phyloP scores from a whole-genome alignment of 2,797 vertebrate genomes.

The Phrynocephalus guinanensis region DNA sequence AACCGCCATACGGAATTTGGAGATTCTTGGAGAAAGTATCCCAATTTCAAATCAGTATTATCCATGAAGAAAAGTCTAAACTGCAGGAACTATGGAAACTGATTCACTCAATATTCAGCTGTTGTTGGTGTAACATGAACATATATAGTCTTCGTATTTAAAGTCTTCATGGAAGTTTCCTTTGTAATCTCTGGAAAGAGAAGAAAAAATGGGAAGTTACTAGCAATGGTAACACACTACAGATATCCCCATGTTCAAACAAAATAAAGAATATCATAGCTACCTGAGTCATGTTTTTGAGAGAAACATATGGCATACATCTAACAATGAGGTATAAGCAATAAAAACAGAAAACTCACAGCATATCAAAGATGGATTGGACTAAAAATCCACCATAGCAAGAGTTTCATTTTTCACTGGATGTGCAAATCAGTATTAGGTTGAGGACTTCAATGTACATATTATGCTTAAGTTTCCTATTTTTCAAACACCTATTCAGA shows the following conservation, averaged over 20 bases:
- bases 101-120: conserved; percentile 79
- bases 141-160: conserved; percentile 90
- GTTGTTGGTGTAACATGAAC: conserved; percentile 88
- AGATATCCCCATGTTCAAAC: not conserved
- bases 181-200: conserved; percentile 84
- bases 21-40: conserved; percentile 60
- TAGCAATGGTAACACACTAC: not conserved
- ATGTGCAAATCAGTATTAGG: too few species aligned
- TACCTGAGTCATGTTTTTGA: not conserved
- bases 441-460: too few species aligned
- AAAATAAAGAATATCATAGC: not conserved
- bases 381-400: too few species aligned
- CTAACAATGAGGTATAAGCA: not conserved
- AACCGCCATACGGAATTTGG: conserved; percentile 49
- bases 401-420: too few species aligned
- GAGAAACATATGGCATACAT: not conserved
- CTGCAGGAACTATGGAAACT: not conserved
- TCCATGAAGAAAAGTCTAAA: conserved; percentile 31
- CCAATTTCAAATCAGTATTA: conserved; percentile 12
- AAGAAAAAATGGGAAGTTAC: conserved; percentile 40
- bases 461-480: too few species aligned
- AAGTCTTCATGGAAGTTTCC: conserved; percentile 84
- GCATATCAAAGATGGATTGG: not conserved
- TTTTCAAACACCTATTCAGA: too few species aligned
- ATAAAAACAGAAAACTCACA: not conserved